These are phyloP conservation scores for Hemistola chrysoprasaria DNA, from an alignment of 2,888 invertebrate genomes.

Conservation along the genomic window DNA sequence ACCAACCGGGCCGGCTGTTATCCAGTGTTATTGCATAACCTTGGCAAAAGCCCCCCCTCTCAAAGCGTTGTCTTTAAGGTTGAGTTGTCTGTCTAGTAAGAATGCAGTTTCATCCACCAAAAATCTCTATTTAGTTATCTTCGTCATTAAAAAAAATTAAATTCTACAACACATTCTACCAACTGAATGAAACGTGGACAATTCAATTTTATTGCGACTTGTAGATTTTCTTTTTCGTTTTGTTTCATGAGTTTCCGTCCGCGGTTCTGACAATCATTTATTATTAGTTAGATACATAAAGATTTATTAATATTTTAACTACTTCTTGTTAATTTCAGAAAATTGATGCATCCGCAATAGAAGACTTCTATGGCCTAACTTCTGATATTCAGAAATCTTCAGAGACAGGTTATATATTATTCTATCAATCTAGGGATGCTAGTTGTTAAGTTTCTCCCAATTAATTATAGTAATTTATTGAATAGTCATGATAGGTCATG, in stretches of 20 bases:
- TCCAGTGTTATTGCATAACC: no score
- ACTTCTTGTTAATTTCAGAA: constrained; percentile 85
- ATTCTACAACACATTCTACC: no score
- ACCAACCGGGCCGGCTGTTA: no score
- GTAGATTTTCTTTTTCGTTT: not conserved
- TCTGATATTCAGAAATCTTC: constrained; percentile 99
- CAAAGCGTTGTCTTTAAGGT: no score
- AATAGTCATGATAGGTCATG: constrained; percentile 66
- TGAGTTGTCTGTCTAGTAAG: no score
- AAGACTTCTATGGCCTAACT: constrained; percentile 99
- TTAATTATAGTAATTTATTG: constrained; percentile 72
- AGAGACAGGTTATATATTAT: constrained; percentile 99
- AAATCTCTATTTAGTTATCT: no score
- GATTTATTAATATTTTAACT: not conserved
- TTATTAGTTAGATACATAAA: not conserved
- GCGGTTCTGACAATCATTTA: not conserved
- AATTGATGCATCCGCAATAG: constrained; percentile 99
- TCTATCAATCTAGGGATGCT: constrained; percentile 96
- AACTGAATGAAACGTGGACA: no score
- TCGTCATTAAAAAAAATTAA: no score
- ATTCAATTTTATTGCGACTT: no score
- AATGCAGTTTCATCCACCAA: no score
- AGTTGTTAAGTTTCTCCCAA: constrained; percentile 81
- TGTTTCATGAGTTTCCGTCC: not conserved
- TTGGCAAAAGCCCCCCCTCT: no score